Evolutionary conservation across 2,797 vertebrate species (phyloP).

Genomic region (Apogon talboti): DNA sequence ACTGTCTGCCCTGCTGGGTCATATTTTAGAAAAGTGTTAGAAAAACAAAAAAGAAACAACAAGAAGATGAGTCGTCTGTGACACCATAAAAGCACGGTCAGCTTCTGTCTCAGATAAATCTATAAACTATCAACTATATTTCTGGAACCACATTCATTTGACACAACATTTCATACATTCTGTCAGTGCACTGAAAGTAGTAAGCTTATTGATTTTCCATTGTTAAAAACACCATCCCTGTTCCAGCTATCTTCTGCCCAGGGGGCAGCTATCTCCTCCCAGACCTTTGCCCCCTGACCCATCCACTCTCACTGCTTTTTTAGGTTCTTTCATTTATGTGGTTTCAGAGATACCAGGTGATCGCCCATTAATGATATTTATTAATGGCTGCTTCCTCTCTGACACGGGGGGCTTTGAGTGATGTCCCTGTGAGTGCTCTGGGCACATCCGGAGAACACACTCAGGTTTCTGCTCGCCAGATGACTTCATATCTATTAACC

Average conservation of each 20-base stretch:
- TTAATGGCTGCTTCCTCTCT: constrained; percentile 77
- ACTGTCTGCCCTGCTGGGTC: constrained; percentile 48
- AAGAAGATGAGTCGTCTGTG: constrained; percentile 29
- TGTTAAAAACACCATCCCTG: constrained; percentile 59
- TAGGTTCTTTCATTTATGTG: constrained; percentile 70
- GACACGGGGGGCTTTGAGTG: constrained; percentile 74
- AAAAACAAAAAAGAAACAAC: constrained; percentile 35
- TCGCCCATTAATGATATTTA: constrained; percentile 84
- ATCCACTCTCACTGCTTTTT: constrained; percentile 66
- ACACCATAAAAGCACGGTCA: constrained; percentile 28
- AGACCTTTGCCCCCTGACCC: constrained; percentile 75
- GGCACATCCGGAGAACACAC: constrained; percentile 78
- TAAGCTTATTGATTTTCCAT: constrained; percentile 74
- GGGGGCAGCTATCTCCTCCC: constrained; percentile 63
- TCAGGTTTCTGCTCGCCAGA: constrained; percentile 75
- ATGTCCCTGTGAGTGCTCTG: constrained; percentile 81
- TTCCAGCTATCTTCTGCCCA: constrained; percentile 59
- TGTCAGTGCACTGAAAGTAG: constrained; percentile 50
- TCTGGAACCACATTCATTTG: constrained; percentile 36
- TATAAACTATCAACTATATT: constrained; percentile 30
- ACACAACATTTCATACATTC: constrained; percentile 55
- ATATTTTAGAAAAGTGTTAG: constrained; percentile 13
- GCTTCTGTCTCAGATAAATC: constrained; percentile 36
- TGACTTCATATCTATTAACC: constrained; percentile 88
- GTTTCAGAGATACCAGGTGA: constrained; percentile 76